Base-by-base conservation (phyloP, 2,888 invertebrate genomes). In the Rotaria sp. region DNA sequence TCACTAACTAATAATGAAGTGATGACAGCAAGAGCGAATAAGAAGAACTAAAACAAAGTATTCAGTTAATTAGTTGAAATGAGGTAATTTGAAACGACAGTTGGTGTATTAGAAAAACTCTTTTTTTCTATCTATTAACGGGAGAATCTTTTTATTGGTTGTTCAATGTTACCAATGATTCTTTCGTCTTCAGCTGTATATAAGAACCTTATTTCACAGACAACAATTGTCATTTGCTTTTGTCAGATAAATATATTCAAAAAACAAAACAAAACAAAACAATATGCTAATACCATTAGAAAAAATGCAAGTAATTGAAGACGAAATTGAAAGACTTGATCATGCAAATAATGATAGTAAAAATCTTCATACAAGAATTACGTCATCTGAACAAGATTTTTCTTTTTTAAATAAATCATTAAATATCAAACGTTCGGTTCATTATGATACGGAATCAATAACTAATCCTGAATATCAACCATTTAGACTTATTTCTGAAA, bases 301-400 rank as follows among this genome's bases (percentile, higher is more conserved):
- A 41, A 80, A 45, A 80, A 80, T 80, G 7, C 24, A 80, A 26
- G 80, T n/a, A n/a, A n/a, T 80, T 80, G 45, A 80, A 45, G 67
- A 67, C 38, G 80, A 80, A 45, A 80, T 80, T 26, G 45, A 45
- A 45, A 24, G 26, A 45, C n/a, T 80, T 13, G 26, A 41, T 45
- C 4, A 45, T 45, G 26, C n/a, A 30, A 11, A n/a, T 10, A 26
- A n/a, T 30, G 7, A 67, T 30, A 5, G 45, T 41, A 0, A 26
- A 24, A 5, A 45, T 45, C 3, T 8, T 26, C 75, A 24, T 11
- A 24, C 3, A 26, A 26, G 8, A 24, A 41, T 45, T 5, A 45
- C 24, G 15, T 8, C 75, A 45, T 7, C 26, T 3, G 45, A 26
- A 13, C 45, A 80, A 41, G 26, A 80, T 41, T 80, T 80, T 15